phyloP scores from a whole-genome alignment of 1,140 invertebrate species.

The Dendroctonus valens region DNA sequence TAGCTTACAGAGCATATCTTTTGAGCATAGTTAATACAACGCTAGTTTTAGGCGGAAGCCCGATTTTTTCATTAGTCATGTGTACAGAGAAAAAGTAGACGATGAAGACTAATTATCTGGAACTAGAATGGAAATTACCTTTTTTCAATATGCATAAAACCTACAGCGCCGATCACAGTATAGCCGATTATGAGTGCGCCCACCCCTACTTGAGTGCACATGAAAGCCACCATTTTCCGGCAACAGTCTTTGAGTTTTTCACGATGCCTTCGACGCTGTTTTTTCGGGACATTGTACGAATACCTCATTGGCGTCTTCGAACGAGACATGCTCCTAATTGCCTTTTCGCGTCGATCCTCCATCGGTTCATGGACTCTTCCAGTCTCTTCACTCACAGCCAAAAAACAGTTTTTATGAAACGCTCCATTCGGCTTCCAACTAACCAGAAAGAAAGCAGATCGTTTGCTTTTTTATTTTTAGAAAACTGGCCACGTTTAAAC shows the following conservation, averaged over 20 bases:
- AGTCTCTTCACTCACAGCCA: no score
- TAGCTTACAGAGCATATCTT: no score
- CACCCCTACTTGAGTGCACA: constrained; percentile 93
- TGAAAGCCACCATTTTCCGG: constrained; percentile 81
- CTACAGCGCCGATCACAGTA: constrained; percentile 89
- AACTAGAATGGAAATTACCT: constrained; percentile 15
- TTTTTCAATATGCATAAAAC: constrained; percentile 79
- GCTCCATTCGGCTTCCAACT: background rate
- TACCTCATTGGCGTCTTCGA: constrained; percentile 17
- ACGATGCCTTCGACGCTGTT: constrained; percentile 47
- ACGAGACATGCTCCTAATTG: constrained; percentile 10
- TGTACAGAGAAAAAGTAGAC: no score
- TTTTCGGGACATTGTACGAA: constrained; percentile 6
- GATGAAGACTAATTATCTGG: no score
- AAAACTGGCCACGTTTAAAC: background rate
- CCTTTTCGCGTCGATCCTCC: background rate
- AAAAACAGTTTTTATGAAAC: no score
- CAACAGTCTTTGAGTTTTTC: constrained; percentile 79
- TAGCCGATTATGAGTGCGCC: constrained; percentile 93
- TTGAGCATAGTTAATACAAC: no score
- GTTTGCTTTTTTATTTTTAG: constrained; percentile 8
- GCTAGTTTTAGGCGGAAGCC: no score
- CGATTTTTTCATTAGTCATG: no score
- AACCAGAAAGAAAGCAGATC: constrained; percentile 9
- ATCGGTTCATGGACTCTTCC: background rate